phyloP scores from a whole-genome alignment of 2,888 invertebrate genomes.

The Eilema griseolum region DNA sequence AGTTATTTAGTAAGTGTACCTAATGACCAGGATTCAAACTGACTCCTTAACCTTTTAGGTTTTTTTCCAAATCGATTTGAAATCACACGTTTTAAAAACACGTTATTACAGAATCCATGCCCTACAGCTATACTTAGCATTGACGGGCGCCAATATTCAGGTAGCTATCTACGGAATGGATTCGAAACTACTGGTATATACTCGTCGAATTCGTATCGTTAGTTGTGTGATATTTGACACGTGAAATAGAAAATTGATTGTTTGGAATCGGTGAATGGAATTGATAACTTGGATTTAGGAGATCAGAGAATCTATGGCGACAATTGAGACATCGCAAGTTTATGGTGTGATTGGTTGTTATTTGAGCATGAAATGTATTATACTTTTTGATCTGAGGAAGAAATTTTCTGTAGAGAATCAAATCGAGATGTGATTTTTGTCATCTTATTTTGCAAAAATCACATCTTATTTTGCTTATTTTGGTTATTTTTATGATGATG shows the following conservation, averaged over 20 bases:
- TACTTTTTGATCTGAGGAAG: constrained; percentile 3
- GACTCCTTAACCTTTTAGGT: too few species aligned
- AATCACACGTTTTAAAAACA: too few species aligned
- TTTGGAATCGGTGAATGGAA: constrained; percentile 24
- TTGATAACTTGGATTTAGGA: constrained; percentile 25
- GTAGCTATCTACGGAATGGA: constrained; percentile 38
- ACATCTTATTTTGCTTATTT: too few species aligned
- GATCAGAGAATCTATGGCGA: constrained; percentile 15
- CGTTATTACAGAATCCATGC: constrained; percentile 10
- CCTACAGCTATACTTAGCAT: constrained; percentile 25
- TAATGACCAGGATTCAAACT: too few species aligned
- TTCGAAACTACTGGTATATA: constrained; percentile 19
- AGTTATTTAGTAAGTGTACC: too few species aligned
- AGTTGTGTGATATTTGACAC: constrained; percentile 30
- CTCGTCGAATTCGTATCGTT: constrained; percentile 18
- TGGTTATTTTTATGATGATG: too few species aligned
- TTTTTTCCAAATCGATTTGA: too few species aligned
- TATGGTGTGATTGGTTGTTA: constrained; percentile 18
- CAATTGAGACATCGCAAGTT: constrained; percentile 18
- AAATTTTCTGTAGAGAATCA: background rate
- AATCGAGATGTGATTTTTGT: background rate
- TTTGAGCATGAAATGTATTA: constrained; percentile 22
- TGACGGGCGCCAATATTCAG: constrained; percentile 33
- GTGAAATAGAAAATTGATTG: constrained; percentile 35
- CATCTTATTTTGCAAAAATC: too few species aligned